Base-by-base conservation (phyloP, 2,113 vertebrate genomes). In the Gasterosteus aculeatus region DNA sequence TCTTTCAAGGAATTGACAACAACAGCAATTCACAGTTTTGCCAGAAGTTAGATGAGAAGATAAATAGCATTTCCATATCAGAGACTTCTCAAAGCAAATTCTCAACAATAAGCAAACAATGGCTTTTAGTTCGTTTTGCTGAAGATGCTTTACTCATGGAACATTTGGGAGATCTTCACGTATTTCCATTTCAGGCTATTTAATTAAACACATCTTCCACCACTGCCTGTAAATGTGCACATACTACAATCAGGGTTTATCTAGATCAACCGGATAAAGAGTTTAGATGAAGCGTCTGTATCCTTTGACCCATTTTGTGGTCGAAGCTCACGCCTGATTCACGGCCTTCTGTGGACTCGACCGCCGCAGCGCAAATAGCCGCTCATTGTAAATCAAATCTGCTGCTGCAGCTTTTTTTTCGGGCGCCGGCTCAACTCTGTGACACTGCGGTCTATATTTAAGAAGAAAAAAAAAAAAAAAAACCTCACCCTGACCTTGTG, bases 371-470 rank as follows among this genome's bases (percentile, higher is more conserved):
- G 4, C 64, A 57, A 9, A 76, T 63, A 65, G 78, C 53, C 56
- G 38, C 70, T 82, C 78, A 22, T 62, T 80, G 69, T 85, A 89
- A 93, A 89, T 89, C 85, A 87, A 78, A 83, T 31, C 82, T 82
- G 49, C 74, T 84, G 76, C 41, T 66, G 54, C 60, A 82, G 47
- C 80, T 84, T 77, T 81, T 87, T 81, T 35, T 35, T 35, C 33
- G 78, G 83, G 51, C 85, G 76, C 10, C 0, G 65, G n/a, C 64
- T 83, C 67, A 71, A 75, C 69, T 83, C 73, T 64, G 75, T 81
- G 62, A 77, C 82, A 79, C 82, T 46, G 18, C 22, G 57, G 53
- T 78, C 89, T 93, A 92, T 92, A 91, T 93, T 91, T 93, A 91
- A 86, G 75, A 63, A 38, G 6, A 6, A 33, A 38, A 38, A 38